Evolutionary conservation across 2,113 vertebrate species (phyloP).

Genomic region (Daboia siamensis): DNA sequence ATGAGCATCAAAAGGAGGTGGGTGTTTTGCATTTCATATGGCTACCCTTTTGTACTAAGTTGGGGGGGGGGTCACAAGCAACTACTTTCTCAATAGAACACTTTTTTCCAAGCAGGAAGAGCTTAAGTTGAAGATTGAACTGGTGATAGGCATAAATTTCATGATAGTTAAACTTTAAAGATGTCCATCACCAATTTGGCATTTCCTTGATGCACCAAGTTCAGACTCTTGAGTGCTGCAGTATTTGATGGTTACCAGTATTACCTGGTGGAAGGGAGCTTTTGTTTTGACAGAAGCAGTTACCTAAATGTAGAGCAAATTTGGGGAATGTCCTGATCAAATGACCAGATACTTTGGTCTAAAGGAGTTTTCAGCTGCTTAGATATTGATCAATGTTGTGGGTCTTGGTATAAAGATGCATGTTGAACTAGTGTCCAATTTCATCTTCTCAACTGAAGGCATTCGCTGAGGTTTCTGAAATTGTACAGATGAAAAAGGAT

Average conservation of each 20-base stretch:
- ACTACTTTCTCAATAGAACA: not conserved
- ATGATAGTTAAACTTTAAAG: not conserved
- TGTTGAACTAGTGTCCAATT: not conserved
- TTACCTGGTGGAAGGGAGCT: not conserved
- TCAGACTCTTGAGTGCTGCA: not conserved
- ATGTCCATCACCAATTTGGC: not conserved
- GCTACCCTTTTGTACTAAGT: not conserved
- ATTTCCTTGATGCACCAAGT: not conserved
- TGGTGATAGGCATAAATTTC: not conserved
- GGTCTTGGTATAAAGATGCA: not conserved
- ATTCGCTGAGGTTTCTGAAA: not conserved
- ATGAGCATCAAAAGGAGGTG: not conserved
- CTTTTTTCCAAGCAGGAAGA: not conserved
- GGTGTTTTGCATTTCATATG: not conserved
- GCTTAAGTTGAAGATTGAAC: not conserved
- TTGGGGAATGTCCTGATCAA: not conserved
- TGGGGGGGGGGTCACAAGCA: not conserved
- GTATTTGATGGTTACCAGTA: not conserved
- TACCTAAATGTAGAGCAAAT: not conserved
- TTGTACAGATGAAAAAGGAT: not conserved
- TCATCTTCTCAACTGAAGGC: not conserved
- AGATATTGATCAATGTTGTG: not conserved
- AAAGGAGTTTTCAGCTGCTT: not conserved
- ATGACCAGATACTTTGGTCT: not conserved
- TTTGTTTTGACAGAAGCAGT: not conserved